A percentile compares a stretch with the other conserved stretches of the same genome.
Conservation (phyloP, 1,140 invertebrate genomes). For the Euborellia annulipes region DNA sequence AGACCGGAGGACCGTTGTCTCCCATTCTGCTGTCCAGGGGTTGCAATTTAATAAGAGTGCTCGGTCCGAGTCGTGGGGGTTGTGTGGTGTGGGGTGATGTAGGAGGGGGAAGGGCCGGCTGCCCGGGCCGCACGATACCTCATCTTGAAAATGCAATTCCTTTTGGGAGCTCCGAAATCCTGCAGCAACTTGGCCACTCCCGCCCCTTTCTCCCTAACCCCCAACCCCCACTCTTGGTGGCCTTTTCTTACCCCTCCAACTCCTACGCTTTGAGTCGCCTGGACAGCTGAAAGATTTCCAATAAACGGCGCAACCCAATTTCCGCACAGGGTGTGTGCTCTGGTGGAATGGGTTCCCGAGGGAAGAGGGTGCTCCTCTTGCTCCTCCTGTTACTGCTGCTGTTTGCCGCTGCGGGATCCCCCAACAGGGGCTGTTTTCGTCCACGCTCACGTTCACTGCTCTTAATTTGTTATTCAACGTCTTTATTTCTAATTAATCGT, state of each 20-base stretch:
- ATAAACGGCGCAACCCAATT: slow-evolving; percentile 27
- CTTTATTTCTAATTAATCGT: no score
- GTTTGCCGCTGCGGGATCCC: no score
- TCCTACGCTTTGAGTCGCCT: slow-evolving; percentile 2
- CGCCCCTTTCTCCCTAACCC: neutral
- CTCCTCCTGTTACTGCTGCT: no score
- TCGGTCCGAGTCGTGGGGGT: neutral
- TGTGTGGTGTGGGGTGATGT: neutral
- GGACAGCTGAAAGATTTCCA: slow-evolving; percentile 29
- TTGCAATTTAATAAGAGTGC: neutral
- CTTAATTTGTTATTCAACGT: no score
- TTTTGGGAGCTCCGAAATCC: slow-evolving; percentile 3
- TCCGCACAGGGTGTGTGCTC: slow-evolving; percentile 14
- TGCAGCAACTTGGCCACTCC: neutral
- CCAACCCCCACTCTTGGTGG: neutral
- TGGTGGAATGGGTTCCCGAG: no score
- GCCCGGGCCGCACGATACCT: neutral
- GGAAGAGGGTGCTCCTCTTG: no score
- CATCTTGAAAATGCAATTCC: slow-evolving; percentile 10
- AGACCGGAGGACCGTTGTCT: neutral
- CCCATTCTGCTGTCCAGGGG: neutral
- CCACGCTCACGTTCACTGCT: no score
- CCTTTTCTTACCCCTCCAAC: slow-evolving; percentile 3
- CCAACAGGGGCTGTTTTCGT: no score
- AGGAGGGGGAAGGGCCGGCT: neutral